These are phyloP conservation scores for Dallia pectoralis DNA, from an alignment of 2,797 vertebrate species.

Conservation along the genomic window DNA sequence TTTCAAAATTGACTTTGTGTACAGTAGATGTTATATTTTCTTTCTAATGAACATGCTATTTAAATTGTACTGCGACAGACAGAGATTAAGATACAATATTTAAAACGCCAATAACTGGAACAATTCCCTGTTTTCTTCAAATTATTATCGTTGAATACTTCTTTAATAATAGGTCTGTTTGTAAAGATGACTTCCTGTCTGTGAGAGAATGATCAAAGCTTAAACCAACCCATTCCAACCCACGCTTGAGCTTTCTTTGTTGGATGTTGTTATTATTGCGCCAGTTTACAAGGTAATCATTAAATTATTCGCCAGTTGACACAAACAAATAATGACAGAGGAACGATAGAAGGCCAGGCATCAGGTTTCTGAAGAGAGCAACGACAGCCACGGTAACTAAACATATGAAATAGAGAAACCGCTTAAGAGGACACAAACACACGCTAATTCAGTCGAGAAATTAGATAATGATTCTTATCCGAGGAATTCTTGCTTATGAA, in stretches of 20 bases:
- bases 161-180: slow-evolving; percentile 48
- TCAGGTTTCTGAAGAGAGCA: neutral
- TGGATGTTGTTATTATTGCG: slow-evolving; percentile 15
- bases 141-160: slow-evolving; percentile 33
- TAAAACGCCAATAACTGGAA: slow-evolving; percentile 44
- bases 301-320: slow-evolving; percentile 15
- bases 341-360: neutral
- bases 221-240: neutral
- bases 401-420: slow-evolving; percentile 42
- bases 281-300: slow-evolving; percentile 16
- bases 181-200: slow-evolving; percentile 40
- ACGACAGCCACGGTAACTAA: neutral
- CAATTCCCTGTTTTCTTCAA: slow-evolving; percentile 18
- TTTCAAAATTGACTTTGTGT: slow-evolving; percentile 37
- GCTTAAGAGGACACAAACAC: slow-evolving; percentile 65
- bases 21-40: slow-evolving; percentile 39
- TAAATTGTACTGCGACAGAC: neutral
- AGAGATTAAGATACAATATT: slow-evolving; percentile 42
- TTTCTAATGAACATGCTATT: slow-evolving; percentile 44
- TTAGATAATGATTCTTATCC: slow-evolving; percentile 68
- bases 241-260: slow-evolving; percentile 2
- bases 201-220: neutral
- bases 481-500: slow-evolving; percentile 70
- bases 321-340: neutral
- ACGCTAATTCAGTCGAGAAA: slow-evolving; percentile 74